Percentiles rank a stretch among this genome's conserved stretches.
Conservation (phyloP, 37 sponge, comb jelly and placozoan genomes). For the Agelas oroides region DNA sequence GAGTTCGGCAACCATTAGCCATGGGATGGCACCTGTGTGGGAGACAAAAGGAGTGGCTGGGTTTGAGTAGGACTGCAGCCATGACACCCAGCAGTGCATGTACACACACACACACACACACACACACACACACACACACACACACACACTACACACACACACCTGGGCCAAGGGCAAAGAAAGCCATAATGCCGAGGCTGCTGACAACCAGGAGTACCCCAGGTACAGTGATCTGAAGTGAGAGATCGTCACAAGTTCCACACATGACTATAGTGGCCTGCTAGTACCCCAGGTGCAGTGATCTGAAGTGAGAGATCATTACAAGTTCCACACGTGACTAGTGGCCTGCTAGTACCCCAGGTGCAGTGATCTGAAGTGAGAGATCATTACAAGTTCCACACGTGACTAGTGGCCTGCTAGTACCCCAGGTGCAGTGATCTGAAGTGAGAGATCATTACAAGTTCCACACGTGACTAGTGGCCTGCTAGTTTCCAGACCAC, state of each 20-base stretch:
- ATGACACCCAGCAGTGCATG: too few relatives aligned
- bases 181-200: constrained; percentile 22
- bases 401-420: too few relatives aligned
- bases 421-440: constrained; percentile 67
- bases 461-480: neutral
- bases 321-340: neutral
- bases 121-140: constrained; percentile 6
- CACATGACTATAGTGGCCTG: neutral
- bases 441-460: neutral
- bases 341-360: too few relatives aligned
- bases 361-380: constrained; percentile 2
- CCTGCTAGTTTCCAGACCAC: too few relatives aligned
- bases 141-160: neutral
- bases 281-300: too few relatives aligned
- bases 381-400: neutral
- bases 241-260: neutral
- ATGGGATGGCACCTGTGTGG: constrained; percentile 56
- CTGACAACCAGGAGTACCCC: constrained; percentile 51
- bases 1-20: constrained; percentile 75
- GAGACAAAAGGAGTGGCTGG: too few relatives aligned
- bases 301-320: constrained; percentile 1
- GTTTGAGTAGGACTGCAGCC: neutral
- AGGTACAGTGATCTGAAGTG: constrained; percentile 49
- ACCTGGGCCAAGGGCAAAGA: constrained; percentile 77
- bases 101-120: too few relatives aligned